A percentile compares a stretch with the other conserved stretches of the same genome.
Conservation (phyloP, 2,888 invertebrate species). For the Tinea semifulvella region DNA sequence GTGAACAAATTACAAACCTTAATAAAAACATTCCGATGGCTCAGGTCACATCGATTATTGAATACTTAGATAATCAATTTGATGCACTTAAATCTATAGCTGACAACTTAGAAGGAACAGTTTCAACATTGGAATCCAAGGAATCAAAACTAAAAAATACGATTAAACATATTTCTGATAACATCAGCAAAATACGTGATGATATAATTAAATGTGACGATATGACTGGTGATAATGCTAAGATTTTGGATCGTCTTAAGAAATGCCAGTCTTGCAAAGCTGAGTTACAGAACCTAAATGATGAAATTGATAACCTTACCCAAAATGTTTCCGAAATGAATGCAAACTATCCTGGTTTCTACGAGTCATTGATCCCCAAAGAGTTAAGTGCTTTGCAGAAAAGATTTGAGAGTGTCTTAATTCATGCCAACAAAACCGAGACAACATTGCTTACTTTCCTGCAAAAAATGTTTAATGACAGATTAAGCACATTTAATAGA, state of each 20-base stretch:
- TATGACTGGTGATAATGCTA: constrained; percentile 85
- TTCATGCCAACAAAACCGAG: constrained; percentile 85
- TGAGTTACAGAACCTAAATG: constrained; percentile 74
- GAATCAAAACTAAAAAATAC: constrained; percentile 77
- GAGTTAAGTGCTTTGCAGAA: constrained; percentile 86
- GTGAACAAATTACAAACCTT: constrained; percentile 78
- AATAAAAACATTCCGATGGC: constrained; percentile 77
- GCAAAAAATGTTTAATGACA: constrained; percentile 88
- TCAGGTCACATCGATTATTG: constrained; percentile 71
- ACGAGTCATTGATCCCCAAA: constrained; percentile 79
- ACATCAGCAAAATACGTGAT: constrained; percentile 78
- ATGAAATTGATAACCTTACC: constrained; percentile 73
- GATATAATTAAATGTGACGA: constrained; percentile 90
- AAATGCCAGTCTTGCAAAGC: constrained; percentile 77
- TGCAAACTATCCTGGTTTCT: constrained; percentile 78
- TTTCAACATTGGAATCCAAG: constrained; percentile 76
- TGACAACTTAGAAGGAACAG: constrained; percentile 75
- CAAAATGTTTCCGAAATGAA: constrained; percentile 76
- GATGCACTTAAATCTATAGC: constrained; percentile 76
- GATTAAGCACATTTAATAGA: constrained; percentile 81
- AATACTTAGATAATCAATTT: constrained; percentile 79
- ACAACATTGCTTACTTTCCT: constrained; percentile 80
- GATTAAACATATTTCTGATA: constrained; percentile 75
- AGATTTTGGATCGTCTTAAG: constrained; percentile 81
- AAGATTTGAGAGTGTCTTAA: constrained; percentile 79